phyloP scores from a whole-genome alignment of 2,888 invertebrate species.

The Spisula solida region DNA sequence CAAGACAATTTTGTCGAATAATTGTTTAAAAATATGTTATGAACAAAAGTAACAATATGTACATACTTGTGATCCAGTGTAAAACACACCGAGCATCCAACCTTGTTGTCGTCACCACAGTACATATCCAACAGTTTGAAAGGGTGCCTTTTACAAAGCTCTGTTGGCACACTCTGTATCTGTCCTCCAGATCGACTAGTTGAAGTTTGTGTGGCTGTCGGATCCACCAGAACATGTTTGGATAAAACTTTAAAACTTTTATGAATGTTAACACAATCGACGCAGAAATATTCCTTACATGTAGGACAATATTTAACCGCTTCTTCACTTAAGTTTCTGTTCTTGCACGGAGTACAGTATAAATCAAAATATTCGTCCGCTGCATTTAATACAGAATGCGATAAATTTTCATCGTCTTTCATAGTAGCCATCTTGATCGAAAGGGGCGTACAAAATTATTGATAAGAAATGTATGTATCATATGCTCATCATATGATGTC shows the following conservation, averaged over 20 bases:
- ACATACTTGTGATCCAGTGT: neutral
- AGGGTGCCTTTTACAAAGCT: neutral
- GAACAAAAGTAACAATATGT: no score
- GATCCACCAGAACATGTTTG: neutral
- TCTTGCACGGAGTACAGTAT: neutral
- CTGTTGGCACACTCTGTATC: neutral
- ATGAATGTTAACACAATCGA: neutral
- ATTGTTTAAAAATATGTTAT: no score
- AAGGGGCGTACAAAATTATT: no score
- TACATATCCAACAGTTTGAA: neutral
- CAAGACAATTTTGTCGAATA: no score
- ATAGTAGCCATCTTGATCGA: neutral
- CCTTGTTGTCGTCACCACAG: neutral
- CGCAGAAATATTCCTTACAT: constrained; percentile 1
- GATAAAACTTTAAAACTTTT: neutral
- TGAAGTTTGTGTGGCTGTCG: neutral
- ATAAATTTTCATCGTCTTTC: neutral
- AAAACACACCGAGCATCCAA: neutral
- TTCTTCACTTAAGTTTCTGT: neutral
- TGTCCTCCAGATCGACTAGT: neutral
- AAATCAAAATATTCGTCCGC: constrained; percentile 7
- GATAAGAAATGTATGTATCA: no score
- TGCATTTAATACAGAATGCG: neutral
- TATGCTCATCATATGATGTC: no score
- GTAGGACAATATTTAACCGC: neutral